Conservation (phyloP, 1,140 invertebrate species). For the Portunus trituberculatus region DNA sequence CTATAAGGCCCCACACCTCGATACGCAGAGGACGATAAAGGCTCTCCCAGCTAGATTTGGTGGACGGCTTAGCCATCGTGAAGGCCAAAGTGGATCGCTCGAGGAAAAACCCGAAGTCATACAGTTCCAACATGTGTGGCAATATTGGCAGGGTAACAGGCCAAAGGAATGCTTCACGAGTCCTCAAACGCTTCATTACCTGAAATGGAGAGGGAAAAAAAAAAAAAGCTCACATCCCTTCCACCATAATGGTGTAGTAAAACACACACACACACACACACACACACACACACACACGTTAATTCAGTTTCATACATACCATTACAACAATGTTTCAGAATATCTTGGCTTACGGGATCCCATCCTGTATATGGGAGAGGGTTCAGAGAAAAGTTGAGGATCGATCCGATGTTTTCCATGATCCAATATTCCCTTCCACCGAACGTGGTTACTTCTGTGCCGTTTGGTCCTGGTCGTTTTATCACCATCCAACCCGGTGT, state of each 20-base stretch:
- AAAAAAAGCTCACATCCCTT: no score
- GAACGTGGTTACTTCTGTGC: background rate
- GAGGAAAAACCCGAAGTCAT: slow-evolving; percentile 25
- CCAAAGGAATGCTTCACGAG: slow-evolving; percentile 31
- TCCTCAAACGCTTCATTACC: background rate
- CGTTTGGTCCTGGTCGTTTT: background rate
- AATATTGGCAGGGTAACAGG: slow-evolving; percentile 63
- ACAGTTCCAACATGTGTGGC: slow-evolving; percentile 58
- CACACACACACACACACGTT: background rate
- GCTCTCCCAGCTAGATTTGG: slow-evolving; percentile 63
- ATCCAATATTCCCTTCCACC: background rate
- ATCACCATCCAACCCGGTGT: no score
- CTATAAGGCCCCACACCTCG: no score
- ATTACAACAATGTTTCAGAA: no score
- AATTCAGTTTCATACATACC: background rate
- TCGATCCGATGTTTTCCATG: background rate
- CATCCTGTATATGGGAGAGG: background rate
- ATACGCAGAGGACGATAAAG: background rate
- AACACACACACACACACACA: background rate
- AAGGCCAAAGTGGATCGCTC: background rate
- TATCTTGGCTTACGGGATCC: background rate
- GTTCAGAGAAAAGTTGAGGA: background rate
- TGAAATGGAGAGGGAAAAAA: background rate
- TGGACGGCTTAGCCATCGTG: slow-evolving; percentile 61
- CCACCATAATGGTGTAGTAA: background rate